These are phyloP conservation scores for Agrypnus murinus DNA, from an alignment of 2,888 invertebrate genomes.

Conservation along the genomic window DNA sequence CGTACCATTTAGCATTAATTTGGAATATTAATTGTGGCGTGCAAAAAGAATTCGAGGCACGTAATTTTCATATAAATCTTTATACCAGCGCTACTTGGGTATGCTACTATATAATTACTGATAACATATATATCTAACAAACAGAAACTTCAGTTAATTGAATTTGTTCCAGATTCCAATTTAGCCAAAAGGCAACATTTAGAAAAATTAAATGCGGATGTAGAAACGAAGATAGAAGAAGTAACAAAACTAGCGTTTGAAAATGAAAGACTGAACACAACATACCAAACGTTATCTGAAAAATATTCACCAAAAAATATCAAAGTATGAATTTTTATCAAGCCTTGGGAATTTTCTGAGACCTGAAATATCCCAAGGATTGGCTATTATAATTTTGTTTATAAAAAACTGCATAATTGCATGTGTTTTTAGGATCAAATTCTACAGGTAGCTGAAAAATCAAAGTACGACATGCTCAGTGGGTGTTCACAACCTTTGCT, in stretches of 20 bases:
- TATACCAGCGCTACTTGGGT: too few relatives aligned
- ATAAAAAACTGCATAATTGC: slow-evolving; percentile 6
- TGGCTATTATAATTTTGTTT: neutral
- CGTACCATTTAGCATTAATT: too few relatives aligned
- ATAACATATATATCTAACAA: too few relatives aligned
- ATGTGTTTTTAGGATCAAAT: slow-evolving; percentile 74
- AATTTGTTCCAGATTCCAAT: slow-evolving; percentile 75
- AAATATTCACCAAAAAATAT: slow-evolving; percentile 84
- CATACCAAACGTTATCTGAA: slow-evolving; percentile 82
- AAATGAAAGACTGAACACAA: slow-evolving; percentile 81
- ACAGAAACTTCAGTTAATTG: too few relatives aligned
- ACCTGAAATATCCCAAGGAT: too few relatives aligned
- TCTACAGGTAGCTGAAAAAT: slow-evolving; percentile 80
- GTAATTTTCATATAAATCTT: too few relatives aligned
- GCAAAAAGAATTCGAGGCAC: too few relatives aligned
- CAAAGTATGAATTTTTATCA: slow-evolving; percentile 74
- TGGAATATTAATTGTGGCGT: too few relatives aligned
- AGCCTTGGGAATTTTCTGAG: too few relatives aligned
- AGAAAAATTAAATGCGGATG: slow-evolving; percentile 75
- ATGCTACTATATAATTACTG: too few relatives aligned
- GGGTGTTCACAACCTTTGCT: too few relatives aligned
- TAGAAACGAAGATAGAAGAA: slow-evolving; percentile 79
- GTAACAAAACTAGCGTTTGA: slow-evolving; percentile 81
- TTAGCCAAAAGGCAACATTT: slow-evolving; percentile 79
- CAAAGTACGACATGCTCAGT: too few relatives aligned